Percentiles rank a stretch among this genome's conserved stretches.
Conservation (phyloP, 2,797 vertebrate genomes). For the Schizopygopsis pylzovi region DNA sequence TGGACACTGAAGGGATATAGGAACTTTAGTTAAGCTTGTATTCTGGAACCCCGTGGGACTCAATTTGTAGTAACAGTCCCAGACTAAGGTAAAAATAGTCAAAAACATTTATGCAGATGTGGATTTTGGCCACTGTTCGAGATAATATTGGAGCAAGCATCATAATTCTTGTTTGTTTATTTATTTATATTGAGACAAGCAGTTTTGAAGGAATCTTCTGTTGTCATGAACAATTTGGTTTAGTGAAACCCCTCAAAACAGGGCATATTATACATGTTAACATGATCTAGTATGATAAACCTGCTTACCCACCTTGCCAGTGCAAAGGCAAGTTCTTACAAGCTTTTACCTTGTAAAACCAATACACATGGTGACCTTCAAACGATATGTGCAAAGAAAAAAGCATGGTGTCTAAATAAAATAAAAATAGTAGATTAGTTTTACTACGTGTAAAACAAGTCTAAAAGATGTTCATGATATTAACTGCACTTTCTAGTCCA, state of each 20-base stretch:
- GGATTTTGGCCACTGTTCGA: conserved; percentile 12
- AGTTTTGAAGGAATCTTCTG: not conserved
- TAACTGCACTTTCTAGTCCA: not conserved
- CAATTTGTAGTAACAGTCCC: not conserved
- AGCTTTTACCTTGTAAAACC: not conserved
- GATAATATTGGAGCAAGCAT: not conserved
- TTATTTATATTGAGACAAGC: not conserved
- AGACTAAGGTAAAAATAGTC: conserved; percentile 7
- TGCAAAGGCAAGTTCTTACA: not conserved
- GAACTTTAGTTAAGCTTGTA: not conserved
- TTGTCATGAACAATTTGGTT: not conserved
- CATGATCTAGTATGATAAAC: not conserved
- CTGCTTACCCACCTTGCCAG: not conserved
- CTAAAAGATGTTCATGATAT: not conserved
- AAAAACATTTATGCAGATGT: conserved; percentile 22
- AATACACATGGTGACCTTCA: not conserved
- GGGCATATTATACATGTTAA: not conserved
- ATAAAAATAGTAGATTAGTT: not conserved
- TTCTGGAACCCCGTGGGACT: not conserved
- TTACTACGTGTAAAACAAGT: conserved; percentile 15
- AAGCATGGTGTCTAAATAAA: too few species aligned
- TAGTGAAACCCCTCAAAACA: not conserved
- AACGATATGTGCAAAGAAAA: not conserved
- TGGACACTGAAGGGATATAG: conserved; percentile 79
- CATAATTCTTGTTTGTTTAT: not conserved